Evolutionary conservation across 1,140 invertebrate species (phyloP).

Genomic region (Platyscapa corneri): DNA sequence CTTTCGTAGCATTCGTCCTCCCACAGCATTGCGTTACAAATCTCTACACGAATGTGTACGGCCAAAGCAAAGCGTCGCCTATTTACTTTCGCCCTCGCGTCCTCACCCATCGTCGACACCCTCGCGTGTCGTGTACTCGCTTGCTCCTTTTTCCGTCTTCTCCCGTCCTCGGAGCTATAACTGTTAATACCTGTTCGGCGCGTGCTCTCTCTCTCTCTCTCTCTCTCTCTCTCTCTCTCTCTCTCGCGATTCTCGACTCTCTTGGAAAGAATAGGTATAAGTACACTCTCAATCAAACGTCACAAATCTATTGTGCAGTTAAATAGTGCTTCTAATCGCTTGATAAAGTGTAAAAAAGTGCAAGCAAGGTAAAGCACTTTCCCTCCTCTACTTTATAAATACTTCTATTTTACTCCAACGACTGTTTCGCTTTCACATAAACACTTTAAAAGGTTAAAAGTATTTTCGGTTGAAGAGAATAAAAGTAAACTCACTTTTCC

Average conservation of each 20-base stretch:
- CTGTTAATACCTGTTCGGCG: slow-evolving; percentile 31
- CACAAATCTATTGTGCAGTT: slow-evolving; percentile 31
- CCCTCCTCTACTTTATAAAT: slow-evolving; percentile 1
- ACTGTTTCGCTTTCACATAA: background rate
- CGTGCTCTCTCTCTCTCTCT: background rate
- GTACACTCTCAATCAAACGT: slow-evolving; percentile 35
- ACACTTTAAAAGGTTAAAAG: slow-evolving; percentile 34
- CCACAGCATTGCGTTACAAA: slow-evolving; percentile 17
- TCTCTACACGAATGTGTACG: background rate
- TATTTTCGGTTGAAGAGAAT: slow-evolving; percentile 7
- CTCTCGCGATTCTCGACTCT: background rate
- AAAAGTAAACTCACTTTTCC: background rate
- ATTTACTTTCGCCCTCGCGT: slow-evolving; percentile 22
- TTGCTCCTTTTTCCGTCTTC: background rate
- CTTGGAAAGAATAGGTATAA: slow-evolving; percentile 18
- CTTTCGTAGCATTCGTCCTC: slow-evolving; percentile 1
- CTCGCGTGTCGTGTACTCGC: background rate
- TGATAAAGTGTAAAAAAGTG: background rate
- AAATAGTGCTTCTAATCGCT: background rate
- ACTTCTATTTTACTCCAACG: slow-evolving; percentile 13
- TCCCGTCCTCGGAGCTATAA: background rate
- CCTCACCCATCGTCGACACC: background rate
- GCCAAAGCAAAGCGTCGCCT: background rate
- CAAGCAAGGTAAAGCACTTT: background rate
- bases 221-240: background rate